Evolutionary conservation across 2,888 invertebrate species (phyloP), one percentile per base, ranked within the genome.

Genomic region (Muscina levida): DNA sequence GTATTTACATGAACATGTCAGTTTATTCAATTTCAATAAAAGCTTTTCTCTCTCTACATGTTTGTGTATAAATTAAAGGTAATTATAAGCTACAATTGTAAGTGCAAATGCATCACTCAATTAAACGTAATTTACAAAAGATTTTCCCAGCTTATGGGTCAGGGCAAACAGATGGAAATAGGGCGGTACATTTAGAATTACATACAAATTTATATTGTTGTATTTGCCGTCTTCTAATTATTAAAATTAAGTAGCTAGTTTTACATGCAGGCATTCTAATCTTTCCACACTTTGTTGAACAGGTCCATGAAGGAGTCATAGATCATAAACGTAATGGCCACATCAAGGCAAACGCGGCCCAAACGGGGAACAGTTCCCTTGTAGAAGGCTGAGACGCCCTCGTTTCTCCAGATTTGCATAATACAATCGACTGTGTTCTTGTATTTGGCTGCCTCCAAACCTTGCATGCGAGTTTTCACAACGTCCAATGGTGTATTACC

Each of bases 401-500:
- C 99, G 72, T 98, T 93, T 87, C 94, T 96, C 95, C 97, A 96
- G 59, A 99, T 97, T 91, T 97, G 93, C 79, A 95, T 86, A 83
- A 96, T 95, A 91, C 99, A 99, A 89, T 99, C 98, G 86, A 95
- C 91, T 0, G 98, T 99, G 89, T 92, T 96, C 91, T 96, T 98
- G 91, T 99, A 99, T 89, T 98, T 98, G 13, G 94, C 89, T 0
- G 99, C 98, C 89, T 99, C 98, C 59, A 99, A 92, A n/a, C 99
- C 98, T 91, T 99, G 99, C 99, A 99, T 98, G 83, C 99, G 93
- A 1, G 99, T 99, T 92, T 99, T 99, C 17, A 99, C 95, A 13
- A 99, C 99, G 91, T 99, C 99, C 83, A 99, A 93, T 0, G 99
- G 99, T 0, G 99, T 99, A 91, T 99, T 99, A 46, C 99, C 99